A percentile compares a stretch with the other conserved stretches of the same genome.
phyloP scores from a whole-genome alignment of 2,113 vertebrate species.

The Gymnarchus niloticus region DNA sequence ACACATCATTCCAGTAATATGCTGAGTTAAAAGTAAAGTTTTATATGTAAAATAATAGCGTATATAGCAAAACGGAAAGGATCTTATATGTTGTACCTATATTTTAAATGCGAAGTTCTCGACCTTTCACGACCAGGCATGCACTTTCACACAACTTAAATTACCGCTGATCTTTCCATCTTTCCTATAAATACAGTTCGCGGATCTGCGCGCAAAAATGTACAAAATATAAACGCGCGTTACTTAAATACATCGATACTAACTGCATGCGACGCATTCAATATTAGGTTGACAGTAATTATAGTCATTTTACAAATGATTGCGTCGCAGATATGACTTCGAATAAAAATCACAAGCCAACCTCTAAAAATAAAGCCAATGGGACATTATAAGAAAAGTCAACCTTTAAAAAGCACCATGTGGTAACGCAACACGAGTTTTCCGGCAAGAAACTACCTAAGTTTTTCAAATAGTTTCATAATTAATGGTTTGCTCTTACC shows the following conservation, averaged over 20 bases:
- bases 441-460: background rate
- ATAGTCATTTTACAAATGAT: background rate
- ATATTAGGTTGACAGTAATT: background rate
- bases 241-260: background rate
- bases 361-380: background rate
- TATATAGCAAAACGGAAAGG: background rate
- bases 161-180: background rate
- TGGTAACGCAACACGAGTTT: background rate
- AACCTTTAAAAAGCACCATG: background rate
- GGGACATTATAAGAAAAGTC: background rate
- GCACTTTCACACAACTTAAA: background rate
- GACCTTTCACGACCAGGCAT: background rate
- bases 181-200: background rate
- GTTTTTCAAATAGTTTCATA: constrained; percentile 23
- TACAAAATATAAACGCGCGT: background rate
- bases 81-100: background rate
- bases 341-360: background rate
- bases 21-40: background rate
- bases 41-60: background rate
- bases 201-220: background rate
- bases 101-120: background rate
- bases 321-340: background rate
- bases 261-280: background rate
- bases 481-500: constrained; percentile 55
- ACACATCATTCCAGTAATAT: background rate